Evolutionary conservation across 1,140 invertebrate genomes (phyloP).

Genomic region (Leptinotarsa lineolata): DNA sequence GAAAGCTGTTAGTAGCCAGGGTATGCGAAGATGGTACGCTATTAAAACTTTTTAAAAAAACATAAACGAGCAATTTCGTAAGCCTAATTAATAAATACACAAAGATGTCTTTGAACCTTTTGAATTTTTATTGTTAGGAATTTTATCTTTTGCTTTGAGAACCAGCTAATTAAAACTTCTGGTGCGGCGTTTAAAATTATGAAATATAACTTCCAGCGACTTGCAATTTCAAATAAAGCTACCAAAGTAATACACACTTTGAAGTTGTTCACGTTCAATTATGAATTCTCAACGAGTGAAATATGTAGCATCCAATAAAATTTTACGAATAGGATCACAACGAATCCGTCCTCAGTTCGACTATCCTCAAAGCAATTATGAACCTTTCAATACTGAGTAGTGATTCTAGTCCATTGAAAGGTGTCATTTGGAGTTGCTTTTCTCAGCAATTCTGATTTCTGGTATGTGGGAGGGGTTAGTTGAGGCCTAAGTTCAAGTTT

Average conservation of each 20-base stretch:
- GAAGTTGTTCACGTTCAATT: not conserved
- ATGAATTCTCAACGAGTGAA: not conserved
- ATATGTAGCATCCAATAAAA: not conserved
- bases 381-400: no score
- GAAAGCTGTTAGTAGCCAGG: not conserved
- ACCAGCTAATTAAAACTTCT: conserved; percentile 18
- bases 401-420: no score
- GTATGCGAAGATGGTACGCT: not conserved
- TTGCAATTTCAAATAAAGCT: conserved; percentile 9
- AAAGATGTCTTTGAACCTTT: conserved; percentile 22
- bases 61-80: conserved; percentile 1
- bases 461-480: no score
- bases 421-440: no score
- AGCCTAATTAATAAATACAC: conserved; percentile 20
- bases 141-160: conserved; percentile 7
- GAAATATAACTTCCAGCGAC: not conserved
- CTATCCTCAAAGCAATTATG: no score
- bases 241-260: conserved; percentile 10
- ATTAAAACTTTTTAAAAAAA: not conserved
- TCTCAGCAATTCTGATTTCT: no score
- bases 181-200: not conserved
- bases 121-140: conserved; percentile 20
- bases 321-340: not conserved
- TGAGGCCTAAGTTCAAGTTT: no score
- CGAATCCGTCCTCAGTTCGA: no score